Conservation (phyloP, 37 sponge, comb jelly and placozoan genomes). For the Haliclona indistincta region DNA sequence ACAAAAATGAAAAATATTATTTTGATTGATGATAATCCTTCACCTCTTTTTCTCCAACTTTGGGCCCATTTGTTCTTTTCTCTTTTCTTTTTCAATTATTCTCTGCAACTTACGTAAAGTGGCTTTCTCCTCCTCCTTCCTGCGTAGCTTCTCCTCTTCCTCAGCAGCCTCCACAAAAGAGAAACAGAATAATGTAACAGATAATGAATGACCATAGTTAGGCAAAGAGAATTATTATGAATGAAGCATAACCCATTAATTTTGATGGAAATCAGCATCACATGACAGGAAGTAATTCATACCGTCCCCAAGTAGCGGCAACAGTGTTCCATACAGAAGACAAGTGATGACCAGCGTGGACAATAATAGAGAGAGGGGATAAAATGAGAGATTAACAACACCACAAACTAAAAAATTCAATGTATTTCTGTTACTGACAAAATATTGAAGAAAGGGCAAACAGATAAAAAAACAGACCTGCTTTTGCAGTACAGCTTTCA, state of each 20-base stretch:
- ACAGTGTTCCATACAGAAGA: no score
- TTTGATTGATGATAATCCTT: no score
- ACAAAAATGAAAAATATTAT: background rate
- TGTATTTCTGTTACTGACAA: no score
- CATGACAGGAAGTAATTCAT: no score
- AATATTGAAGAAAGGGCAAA: background rate
- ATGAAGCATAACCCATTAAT: no score
- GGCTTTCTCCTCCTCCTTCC: slow-evolving; percentile 31
- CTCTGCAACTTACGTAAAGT: slow-evolving; percentile 33
- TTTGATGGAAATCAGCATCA: no score
- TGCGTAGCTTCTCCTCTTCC: slow-evolving; percentile 35
- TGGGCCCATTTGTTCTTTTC: slow-evolving; percentile 1
- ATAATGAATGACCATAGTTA: no score
- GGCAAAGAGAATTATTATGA: no score
- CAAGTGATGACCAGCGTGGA: background rate
- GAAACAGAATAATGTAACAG: no score
- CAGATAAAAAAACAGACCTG: slow-evolving; percentile 33
- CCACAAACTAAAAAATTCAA: no score
- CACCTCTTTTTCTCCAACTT: slow-evolving; percentile 1
- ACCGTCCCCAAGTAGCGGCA: no score
- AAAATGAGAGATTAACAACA: no score
- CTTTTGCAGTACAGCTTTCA: slow-evolving; percentile 24
- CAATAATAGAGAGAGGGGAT: background rate
- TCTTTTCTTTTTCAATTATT: slow-evolving; percentile 48
- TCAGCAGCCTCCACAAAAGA: slow-evolving; percentile 54